These are phyloP conservation scores for Drosophila melanosoma DNA, from an alignment of 2,888 invertebrate species.

Conservation along the genomic window DNA sequence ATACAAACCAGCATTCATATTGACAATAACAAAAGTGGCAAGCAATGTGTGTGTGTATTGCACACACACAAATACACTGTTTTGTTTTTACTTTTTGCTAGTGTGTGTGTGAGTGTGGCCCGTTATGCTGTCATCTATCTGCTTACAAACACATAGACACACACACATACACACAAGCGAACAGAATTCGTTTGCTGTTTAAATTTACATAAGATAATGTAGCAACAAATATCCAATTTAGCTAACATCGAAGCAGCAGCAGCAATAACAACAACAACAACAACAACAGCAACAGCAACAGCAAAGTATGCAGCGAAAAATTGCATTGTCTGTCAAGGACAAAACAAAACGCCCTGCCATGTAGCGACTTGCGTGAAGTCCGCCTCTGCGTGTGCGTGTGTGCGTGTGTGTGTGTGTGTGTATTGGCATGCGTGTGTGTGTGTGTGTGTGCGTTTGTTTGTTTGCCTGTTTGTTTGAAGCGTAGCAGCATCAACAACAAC, in stretches of 20 bases:
- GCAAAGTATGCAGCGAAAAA: constrained; percentile 71
- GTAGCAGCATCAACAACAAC: constrained; percentile 34
- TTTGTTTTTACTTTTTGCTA: constrained; percentile 1
- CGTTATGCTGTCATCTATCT: constrained; percentile 45
- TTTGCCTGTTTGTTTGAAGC: constrained; percentile 20
- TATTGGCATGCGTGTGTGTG: constrained; percentile 14
- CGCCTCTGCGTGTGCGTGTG: constrained; percentile 16
- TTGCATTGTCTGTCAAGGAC: constrained; percentile 81
- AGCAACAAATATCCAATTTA: constrained; percentile 10
- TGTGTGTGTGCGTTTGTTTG: constrained; percentile 13
- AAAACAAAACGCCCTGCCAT: constrained; percentile 72
- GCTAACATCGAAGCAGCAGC: neutral
- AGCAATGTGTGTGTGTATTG: constrained; percentile 6
- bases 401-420: constrained; percentile 17
- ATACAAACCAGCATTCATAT: constrained; percentile 1
- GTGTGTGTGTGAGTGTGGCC: neutral
- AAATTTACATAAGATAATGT: constrained; percentile 25
- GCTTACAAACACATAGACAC: constrained; percentile 2
- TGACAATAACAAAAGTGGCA: constrained; percentile 3
- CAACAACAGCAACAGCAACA: neutral
- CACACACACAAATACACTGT: constrained; percentile 2
- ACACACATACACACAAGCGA: neutral
- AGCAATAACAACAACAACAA: neutral
- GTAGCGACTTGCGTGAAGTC: constrained; percentile 38
- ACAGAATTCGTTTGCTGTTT: constrained; percentile 10